phyloP scores from a whole-genome alignment of 2,888 invertebrate genomes.

The Amphimallon solstitiale region DNA sequence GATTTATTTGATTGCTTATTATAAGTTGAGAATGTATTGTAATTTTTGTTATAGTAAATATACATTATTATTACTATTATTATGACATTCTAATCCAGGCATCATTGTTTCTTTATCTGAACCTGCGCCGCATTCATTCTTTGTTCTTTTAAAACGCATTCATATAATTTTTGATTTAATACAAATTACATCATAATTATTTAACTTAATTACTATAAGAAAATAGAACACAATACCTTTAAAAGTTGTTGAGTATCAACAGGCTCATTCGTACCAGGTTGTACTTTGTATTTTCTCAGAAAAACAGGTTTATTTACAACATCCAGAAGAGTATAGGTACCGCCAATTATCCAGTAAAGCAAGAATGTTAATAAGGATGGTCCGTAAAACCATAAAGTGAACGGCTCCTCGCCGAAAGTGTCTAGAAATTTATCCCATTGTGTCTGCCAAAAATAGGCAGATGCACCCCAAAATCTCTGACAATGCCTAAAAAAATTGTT shows the following conservation, averaged over 20 bases:
- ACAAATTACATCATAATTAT: too few species aligned
- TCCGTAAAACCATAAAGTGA: slow-evolving; percentile 73
- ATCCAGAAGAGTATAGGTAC: slow-evolving; percentile 79
- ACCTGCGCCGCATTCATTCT: too few species aligned
- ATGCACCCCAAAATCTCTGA: slow-evolving; percentile 85
- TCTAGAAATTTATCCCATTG: slow-evolving; percentile 80
- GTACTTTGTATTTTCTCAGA: slow-evolving; percentile 81
- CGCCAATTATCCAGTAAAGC: slow-evolving; percentile 81
- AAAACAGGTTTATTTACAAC: slow-evolving; percentile 77
- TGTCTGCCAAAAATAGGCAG: slow-evolving; percentile 87
- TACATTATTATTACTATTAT: too few species aligned
- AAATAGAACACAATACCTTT: too few species aligned
- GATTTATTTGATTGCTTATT: too few species aligned
- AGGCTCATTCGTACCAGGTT: slow-evolving; percentile 83
- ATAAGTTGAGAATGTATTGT: too few species aligned
- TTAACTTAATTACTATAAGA: too few species aligned
- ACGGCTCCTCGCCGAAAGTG: slow-evolving; percentile 73
- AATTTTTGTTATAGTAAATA: too few species aligned
- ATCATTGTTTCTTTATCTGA: too few species aligned
- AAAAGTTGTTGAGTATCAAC: slow-evolving; percentile 70
- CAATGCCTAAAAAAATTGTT: slow-evolving; percentile 80
- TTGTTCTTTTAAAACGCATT: too few species aligned
- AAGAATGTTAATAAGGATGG: slow-evolving; percentile 69
- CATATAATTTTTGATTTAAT: too few species aligned
- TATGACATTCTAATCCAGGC: too few species aligned